Evolutionary conservation across 2,888 invertebrate genomes (phyloP).

Genomic region (Galeopsomyia nigrocyanea): DNA sequence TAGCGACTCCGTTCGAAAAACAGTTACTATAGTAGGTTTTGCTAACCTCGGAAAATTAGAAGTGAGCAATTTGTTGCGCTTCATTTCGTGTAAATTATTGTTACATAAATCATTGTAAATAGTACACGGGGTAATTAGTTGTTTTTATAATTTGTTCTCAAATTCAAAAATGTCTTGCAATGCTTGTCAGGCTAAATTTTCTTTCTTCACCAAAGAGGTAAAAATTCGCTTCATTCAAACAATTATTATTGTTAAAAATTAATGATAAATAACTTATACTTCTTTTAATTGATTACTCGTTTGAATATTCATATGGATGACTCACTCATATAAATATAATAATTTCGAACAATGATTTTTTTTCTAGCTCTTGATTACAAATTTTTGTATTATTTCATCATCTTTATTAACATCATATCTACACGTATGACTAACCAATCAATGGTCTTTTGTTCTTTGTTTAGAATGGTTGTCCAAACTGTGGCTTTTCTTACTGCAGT

Average conservation of each 20-base stretch:
- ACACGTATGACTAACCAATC: constrained; percentile 5
- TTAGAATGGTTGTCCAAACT: constrained; percentile 87
- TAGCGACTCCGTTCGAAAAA: constrained; percentile 22
- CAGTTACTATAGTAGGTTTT: not conserved
- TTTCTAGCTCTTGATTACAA: constrained; percentile 25
- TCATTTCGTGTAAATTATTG: not conserved
- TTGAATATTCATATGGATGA: too few relatives aligned
- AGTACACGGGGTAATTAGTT: not conserved
- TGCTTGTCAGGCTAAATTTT: constrained; percentile 79
- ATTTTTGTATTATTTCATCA: constrained; percentile 22
- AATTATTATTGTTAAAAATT: too few relatives aligned
- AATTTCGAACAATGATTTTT: not conserved
- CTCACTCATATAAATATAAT: not conserved
- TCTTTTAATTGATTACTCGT: too few relatives aligned
- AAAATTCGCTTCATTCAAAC: constrained; percentile 45
- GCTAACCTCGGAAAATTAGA: constrained; percentile 30
- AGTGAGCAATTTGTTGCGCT: constrained; percentile 10
- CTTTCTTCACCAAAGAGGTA: constrained; percentile 82
- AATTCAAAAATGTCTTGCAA: constrained; percentile 77
- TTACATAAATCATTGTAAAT: constrained; percentile 5
- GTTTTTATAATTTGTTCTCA: not conserved
- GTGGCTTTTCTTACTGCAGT: constrained; percentile 86
- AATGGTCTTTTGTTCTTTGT: constrained; percentile 52
- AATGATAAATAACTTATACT: too few relatives aligned
- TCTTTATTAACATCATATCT: constrained; percentile 13